Evolutionary conservation across 2,113 vertebrate genomes (phyloP).

Genomic region (Chloroceryle aenea): DNA sequence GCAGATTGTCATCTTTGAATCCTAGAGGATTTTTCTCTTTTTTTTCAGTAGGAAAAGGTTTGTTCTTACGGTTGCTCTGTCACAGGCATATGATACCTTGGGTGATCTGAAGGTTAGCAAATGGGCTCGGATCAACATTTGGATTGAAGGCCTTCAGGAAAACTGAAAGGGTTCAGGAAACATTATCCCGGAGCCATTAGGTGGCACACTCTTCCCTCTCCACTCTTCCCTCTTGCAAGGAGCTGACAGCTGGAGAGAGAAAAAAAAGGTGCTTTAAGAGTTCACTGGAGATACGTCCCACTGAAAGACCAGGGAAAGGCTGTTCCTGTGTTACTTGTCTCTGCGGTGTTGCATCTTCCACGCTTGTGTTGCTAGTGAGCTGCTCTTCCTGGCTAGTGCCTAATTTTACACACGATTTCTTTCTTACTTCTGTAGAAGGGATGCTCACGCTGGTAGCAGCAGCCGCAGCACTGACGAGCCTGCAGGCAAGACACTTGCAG

Average conservation of each 20-base stretch:
- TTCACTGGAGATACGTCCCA: neutral
- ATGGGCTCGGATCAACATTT: neutral
- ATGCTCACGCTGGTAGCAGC: neutral
- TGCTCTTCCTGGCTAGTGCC: neutral
- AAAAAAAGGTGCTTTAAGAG: neutral
- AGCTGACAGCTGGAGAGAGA: neutral
- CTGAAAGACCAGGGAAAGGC: neutral
- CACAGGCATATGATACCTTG: fast-evolving
- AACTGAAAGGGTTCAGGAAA: neutral
- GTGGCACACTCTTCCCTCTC: neutral
- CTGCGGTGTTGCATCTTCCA: neutral
- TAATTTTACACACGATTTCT: neutral
- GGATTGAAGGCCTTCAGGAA: neutral
- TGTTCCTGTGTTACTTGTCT: neutral
- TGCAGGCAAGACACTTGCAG: neutral
- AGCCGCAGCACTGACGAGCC: neutral
- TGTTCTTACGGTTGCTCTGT: neutral
- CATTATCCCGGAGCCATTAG: neutral
- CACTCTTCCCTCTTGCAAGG: neutral
- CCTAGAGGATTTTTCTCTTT: neutral
- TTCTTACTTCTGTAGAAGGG: neutral
- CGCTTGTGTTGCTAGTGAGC: neutral
- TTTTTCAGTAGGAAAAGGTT: neutral
- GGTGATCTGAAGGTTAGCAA: neutral
- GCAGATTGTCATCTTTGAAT: neutral